Evolutionary conservation across 2,113 vertebrate species (phyloP).

Genomic region (Ranitomeya variabilis): DNA sequence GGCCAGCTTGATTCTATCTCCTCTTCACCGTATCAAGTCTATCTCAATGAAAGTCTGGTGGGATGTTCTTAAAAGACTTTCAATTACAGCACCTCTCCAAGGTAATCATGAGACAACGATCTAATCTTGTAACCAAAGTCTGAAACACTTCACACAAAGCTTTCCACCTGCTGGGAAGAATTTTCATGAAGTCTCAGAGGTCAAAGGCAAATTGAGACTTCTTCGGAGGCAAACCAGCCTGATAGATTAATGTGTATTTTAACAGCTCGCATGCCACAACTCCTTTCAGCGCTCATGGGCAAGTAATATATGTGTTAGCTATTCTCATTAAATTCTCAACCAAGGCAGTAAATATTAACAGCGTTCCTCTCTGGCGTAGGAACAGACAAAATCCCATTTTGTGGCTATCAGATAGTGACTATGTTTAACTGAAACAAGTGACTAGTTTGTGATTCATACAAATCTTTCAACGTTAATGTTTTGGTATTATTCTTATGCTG

Average conservation of each 20-base stretch:
- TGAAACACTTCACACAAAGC: slow-evolving; percentile 34
- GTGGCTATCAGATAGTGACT: background rate
- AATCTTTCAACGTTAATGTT: background rate
- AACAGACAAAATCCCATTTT: background rate
- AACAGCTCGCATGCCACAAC: background rate
- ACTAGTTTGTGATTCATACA: background rate
- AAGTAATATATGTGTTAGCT: slow-evolving; percentile 17
- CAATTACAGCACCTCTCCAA: slow-evolving; percentile 13
- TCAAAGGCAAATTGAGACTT: slow-evolving; percentile 32
- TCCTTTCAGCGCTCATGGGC: background rate
- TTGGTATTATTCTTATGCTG: background rate
- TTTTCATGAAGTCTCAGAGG: slow-evolving; percentile 1
- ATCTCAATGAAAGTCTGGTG: background rate
- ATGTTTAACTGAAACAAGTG: background rate
- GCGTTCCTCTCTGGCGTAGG: background rate
- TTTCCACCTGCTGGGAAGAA: slow-evolving; percentile 18
- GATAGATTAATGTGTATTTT: slow-evolving; percentile 20
- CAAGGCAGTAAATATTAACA: background rate
- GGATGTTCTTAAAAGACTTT: slow-evolving; percentile 16
- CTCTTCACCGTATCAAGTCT: background rate
- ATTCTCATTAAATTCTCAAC: background rate
- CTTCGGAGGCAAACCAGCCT: background rate
- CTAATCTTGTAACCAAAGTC: slow-evolving; percentile 18
- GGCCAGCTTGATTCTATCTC: background rate
- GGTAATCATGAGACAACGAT: slow-evolving; percentile 4